phyloP scores from a whole-genome alignment of 2,888 invertebrate species.

The Xiphydria camelus region DNA sequence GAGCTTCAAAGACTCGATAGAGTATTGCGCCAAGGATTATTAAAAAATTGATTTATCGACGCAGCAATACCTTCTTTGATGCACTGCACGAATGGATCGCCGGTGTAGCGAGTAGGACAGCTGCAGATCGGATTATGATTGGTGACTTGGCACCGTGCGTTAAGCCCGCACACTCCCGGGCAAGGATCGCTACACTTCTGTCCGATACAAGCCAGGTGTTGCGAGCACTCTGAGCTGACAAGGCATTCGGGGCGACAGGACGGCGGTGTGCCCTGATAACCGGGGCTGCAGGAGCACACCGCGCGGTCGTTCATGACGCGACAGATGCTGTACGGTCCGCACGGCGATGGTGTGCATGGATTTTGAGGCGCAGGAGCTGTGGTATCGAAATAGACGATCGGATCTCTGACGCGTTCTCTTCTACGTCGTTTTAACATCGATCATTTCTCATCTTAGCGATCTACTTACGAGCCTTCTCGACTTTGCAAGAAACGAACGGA shows the following conservation, averaged over 20 bases:
- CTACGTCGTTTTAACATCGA: no score
- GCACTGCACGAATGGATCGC: slow-evolving; percentile 65
- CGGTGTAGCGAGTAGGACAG: slow-evolving; percentile 64
- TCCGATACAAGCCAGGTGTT: slow-evolving; percentile 65
- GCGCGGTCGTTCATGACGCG: slow-evolving; percentile 62
- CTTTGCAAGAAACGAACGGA: slow-evolving; percentile 78
- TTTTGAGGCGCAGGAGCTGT: slow-evolving; percentile 52
- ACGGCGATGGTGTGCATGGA: slow-evolving; percentile 66
- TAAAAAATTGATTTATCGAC: neutral
- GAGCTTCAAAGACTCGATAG: neutral
- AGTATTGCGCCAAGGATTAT: slow-evolving; percentile 2
- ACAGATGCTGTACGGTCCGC: slow-evolving; percentile 66
- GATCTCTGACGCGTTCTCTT: no score
- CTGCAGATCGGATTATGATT: slow-evolving; percentile 69
- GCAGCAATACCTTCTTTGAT: slow-evolving; percentile 55
- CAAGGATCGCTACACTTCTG: slow-evolving; percentile 70
- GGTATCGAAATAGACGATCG: no score
- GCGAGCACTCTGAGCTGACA: slow-evolving; percentile 65
- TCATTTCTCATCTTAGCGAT: no score
- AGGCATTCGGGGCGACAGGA: slow-evolving; percentile 66
- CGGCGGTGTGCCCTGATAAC: slow-evolving; percentile 65
- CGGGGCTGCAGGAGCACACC: slow-evolving; percentile 66
- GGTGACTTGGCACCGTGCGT: slow-evolving; percentile 64
- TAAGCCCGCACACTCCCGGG: slow-evolving; percentile 63
- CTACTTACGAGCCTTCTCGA: slow-evolving; percentile 38